Evolutionary conservation across 2,888 invertebrate species (phyloP), one percentile per base, ranked within the genome.

Genomic region (Caenorhabditis imperialis): DNA sequence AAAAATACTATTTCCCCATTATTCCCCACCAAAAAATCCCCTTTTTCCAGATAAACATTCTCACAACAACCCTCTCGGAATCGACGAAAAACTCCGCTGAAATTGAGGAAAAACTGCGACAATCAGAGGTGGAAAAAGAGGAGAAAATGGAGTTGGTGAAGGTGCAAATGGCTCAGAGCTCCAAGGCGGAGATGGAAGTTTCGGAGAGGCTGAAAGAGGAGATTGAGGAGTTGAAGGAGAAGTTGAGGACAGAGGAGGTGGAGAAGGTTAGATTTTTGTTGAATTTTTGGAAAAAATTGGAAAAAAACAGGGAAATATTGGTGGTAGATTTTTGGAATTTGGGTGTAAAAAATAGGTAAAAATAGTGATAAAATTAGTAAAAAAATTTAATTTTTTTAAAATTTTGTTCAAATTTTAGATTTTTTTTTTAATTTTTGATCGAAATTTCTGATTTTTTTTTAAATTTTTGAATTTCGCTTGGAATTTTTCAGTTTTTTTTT

Each of bases 31-130:
- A n/a, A n/a, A n/a, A 10, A 30, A 30, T 30, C 6, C 30, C 3
- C 1, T 30, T 50, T 16, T 62, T 63, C 10, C 48, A 70, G 70
- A 70, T 70, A 60, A 70, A 61, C 25, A 40, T 45, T 4, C 53
- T 69, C 2, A 60, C 58, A 6, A 12, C 60, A 5, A 47, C 60
- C 3, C 38, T 57, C 2, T 3, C 48, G 3, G 14, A 48, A 33
- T 18, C 18, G 6, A 16, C 25, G 16, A 8, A n/a, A 5, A 22
- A 54, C 25, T 47, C 54, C 25, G 14, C 37, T 14, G 40, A 54
- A 8, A 47, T 63, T 18, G 47, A 65, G 35, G n/a, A 22, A 3
- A 54, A 42, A 16, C 1, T 65, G 12, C 23, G 30, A 10, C 38
- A 55, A 40, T 38, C 55, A 12, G 54, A 61, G 44, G 10, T 40